Evolutionary conservation across 2,888 invertebrate species (phyloP).

Genomic region (Oxyteleia sp.): DNA sequence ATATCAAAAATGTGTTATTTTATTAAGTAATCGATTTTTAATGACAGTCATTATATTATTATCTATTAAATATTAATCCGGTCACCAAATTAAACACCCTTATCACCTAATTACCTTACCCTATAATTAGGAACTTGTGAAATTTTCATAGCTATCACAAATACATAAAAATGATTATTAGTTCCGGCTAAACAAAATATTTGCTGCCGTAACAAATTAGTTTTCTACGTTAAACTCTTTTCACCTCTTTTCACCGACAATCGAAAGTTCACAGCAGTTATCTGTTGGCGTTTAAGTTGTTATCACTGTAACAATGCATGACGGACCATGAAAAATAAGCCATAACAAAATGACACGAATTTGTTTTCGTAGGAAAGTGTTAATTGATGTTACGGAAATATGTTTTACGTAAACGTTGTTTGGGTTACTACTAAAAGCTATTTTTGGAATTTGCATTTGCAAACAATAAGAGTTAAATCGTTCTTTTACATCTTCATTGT

Average conservation of each 20-base stretch:
- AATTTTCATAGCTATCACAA: too few relatives aligned
- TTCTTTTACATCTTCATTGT: too few relatives aligned
- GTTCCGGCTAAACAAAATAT: slow-evolving; percentile 10
- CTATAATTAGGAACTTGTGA: too few relatives aligned
- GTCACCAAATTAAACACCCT: too few relatives aligned
- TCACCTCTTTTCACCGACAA: background rate
- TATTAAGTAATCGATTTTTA: too few relatives aligned
- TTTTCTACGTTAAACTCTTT: slow-evolving; percentile 12
- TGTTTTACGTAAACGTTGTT: background rate
- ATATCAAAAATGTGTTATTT: too few relatives aligned
- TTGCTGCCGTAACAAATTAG: slow-evolving; percentile 9
- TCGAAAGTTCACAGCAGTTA: slow-evolving; percentile 7
- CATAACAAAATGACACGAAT: background rate
- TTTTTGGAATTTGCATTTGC: too few relatives aligned
- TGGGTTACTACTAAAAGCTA: too few relatives aligned
- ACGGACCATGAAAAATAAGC: slow-evolving; percentile 7
- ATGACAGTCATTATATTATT: too few relatives aligned
- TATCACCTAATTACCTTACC: too few relatives aligned
- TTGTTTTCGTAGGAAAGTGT: slow-evolving; percentile 13
- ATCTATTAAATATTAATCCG: too few relatives aligned
- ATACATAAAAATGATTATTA: background rate
- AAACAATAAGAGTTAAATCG: too few relatives aligned
- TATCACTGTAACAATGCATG: slow-evolving; percentile 12
- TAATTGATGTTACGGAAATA: slow-evolving; percentile 13
- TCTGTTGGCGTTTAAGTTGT: slow-evolving; percentile 5